These are phyloP conservation scores for Herminia tarsipennalis DNA, from an alignment of 2,888 invertebrate species.

Conservation along the genomic window DNA sequence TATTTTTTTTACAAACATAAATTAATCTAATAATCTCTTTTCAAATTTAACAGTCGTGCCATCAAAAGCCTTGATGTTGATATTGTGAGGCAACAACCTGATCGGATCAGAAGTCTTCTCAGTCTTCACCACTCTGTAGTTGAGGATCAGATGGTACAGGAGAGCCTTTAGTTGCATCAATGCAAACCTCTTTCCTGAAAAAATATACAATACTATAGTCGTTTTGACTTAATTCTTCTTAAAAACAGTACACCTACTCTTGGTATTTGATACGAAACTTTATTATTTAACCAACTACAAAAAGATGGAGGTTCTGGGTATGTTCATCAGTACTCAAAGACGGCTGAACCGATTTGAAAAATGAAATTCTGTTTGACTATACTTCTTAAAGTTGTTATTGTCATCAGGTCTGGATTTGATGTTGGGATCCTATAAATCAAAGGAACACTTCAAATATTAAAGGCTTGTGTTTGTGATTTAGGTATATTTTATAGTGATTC, in stretches of 20 bases:
- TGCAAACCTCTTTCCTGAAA: slow-evolving; percentile 70
- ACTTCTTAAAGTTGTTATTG: too few species aligned
- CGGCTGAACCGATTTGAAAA: too few species aligned
- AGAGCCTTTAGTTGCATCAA: slow-evolving; percentile 69
- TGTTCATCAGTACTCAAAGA: background rate
- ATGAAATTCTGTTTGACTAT: too few species aligned
- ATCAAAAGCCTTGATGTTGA: slow-evolving; percentile 55
- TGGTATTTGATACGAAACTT: too few species aligned
- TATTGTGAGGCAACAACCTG: slow-evolving; percentile 46
- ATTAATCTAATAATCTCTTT: slow-evolving; percentile 7
- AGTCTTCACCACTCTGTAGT: slow-evolving; percentile 64
- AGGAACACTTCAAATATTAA: too few species aligned
- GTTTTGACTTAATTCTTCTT: too few species aligned
- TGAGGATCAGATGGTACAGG: slow-evolving; percentile 58
- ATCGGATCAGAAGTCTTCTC: slow-evolving; percentile 69
- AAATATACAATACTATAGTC: too few species aligned
- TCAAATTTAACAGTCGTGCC: slow-evolving; percentile 64
- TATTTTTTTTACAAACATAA: background rate
- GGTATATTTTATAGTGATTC: too few species aligned
- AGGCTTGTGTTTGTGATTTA: too few species aligned
- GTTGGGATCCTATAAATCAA: too few species aligned
- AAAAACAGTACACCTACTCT: background rate
- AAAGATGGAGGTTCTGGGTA: background rate
- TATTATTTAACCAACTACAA: too few species aligned
- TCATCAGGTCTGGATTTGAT: too few species aligned